phyloP scores from a whole-genome alignment of 2,113 vertebrate species.

The Pseudonaja textilis region DNA sequence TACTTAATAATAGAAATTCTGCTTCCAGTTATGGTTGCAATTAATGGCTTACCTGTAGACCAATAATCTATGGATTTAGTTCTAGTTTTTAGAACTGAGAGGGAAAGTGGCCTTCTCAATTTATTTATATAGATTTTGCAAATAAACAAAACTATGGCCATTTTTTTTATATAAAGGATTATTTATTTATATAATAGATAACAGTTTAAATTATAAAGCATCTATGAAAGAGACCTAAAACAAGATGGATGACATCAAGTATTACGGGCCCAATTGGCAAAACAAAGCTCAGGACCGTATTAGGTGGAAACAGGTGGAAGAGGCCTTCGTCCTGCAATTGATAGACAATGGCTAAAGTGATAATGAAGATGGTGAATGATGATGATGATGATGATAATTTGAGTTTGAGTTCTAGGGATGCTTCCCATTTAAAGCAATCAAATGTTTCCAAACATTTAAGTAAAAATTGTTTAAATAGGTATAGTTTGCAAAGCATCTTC shows the following conservation, averaged over 20 bases:
- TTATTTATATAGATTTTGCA: background rate
- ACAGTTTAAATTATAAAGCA: background rate
- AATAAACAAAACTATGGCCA: background rate
- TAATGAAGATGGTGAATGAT: no score
- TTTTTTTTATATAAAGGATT: background rate
- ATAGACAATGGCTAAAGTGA: no score
- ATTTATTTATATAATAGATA: background rate
- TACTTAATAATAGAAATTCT: background rate
- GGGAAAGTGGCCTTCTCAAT: background rate
- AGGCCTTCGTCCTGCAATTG: no score
- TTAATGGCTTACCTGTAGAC: background rate
- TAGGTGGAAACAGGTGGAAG: no score
- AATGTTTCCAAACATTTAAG: background rate
- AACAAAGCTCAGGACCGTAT: no score
- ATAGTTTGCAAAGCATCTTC: background rate
- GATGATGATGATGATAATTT: no score
- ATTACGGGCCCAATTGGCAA: no score
- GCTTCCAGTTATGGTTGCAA: background rate
- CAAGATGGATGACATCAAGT: no score
- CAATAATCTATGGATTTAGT: background rate
- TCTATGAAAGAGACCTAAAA: no score
- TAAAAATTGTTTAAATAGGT: background rate
- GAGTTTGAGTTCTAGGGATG: no score
- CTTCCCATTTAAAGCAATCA: background rate
- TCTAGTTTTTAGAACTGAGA: background rate